A percentile compares a stretch with the other conserved stretches of the same genome.
Conservation (phyloP, 2,888 invertebrate species). For the Ennomos fuscantarius region DNA sequence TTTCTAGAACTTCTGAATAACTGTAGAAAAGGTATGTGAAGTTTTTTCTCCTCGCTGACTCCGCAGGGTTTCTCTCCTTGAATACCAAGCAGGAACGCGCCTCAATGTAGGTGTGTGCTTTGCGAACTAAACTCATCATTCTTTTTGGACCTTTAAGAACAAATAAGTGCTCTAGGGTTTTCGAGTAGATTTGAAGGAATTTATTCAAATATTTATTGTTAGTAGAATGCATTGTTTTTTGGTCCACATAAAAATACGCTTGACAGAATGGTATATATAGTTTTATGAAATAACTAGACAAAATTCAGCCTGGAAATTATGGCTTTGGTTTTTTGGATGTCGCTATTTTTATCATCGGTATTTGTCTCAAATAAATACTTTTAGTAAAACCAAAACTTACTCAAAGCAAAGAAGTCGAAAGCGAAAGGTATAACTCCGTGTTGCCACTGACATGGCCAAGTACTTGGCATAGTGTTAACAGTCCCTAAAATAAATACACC, state of each 20-base stretch:
- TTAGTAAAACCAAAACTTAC: conserved; percentile 50
- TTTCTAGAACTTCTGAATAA: conserved; percentile 68
- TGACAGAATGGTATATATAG: too few species aligned
- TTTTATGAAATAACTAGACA: too few species aligned
- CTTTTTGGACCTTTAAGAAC: conserved; percentile 53
- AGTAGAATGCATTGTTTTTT: too few species aligned
- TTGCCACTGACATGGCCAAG: conserved; percentile 65
- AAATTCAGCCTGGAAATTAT: too few species aligned
- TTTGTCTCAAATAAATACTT: conserved; percentile 5
- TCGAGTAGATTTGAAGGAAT: too few species aligned
- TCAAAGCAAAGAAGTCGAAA: conserved; percentile 61
- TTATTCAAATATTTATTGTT: too few species aligned
- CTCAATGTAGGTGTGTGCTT: conserved; percentile 58
- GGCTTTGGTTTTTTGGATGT: too few species aligned
- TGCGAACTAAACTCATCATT: conserved; percentile 55
- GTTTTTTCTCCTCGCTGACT: conserved; percentile 42
- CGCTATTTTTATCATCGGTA: neutral
- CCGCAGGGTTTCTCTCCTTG: conserved; percentile 53
- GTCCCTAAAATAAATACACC: conserved; percentile 45
- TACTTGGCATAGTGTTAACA: conserved; percentile 40
- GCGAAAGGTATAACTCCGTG: conserved; percentile 59
- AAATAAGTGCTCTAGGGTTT: neutral
- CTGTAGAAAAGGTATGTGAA: conserved; percentile 64
- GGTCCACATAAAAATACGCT: too few species aligned
- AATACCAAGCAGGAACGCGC: conserved; percentile 63